Evolutionary conservation across 2,888 invertebrate species (phyloP).

Genomic region (Orthosia gothica): DNA sequence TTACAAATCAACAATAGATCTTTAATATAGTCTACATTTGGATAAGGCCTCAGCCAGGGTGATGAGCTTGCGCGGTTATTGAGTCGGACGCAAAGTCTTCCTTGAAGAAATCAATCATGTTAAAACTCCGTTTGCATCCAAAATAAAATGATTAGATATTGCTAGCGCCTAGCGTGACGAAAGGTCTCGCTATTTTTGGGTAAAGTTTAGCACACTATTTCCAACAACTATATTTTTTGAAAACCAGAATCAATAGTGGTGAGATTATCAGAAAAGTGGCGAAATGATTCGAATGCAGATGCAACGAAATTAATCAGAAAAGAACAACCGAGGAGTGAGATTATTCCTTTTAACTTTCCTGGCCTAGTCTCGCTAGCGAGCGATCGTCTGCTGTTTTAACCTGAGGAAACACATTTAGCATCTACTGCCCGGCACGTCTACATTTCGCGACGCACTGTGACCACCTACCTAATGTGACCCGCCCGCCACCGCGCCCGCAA

Average conservation of each 20-base stretch:
- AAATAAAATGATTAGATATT: not conserved
- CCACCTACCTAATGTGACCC: not conserved
- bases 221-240: too few species aligned
- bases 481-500: not conserved
- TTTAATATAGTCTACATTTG: slow-evolving; percentile 45
- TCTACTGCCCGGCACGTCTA: not conserved
- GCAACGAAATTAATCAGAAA: too few species aligned
- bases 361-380: too few species aligned
- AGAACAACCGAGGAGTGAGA: too few species aligned
- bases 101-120: not conserved
- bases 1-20: slow-evolving; percentile 49
- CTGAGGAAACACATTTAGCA: not conserved
- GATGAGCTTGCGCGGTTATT: not conserved
- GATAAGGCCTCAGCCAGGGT: slow-evolving; percentile 7
- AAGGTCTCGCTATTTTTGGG: too few species aligned
- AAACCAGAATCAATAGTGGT: too few species aligned
- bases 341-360: too few species aligned
- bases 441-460: not conserved
- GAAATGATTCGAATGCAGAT: too few species aligned
- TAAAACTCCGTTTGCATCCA: not conserved
- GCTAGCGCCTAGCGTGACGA: too few species aligned
- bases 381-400: not conserved
- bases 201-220: too few species aligned
- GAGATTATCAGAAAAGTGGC: too few species aligned
- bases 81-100: not conserved